Evolutionary conservation across 2,888 invertebrate species (phyloP), one percentile per base, ranked within the genome.

Genomic region (Andrena minutula): DNA sequence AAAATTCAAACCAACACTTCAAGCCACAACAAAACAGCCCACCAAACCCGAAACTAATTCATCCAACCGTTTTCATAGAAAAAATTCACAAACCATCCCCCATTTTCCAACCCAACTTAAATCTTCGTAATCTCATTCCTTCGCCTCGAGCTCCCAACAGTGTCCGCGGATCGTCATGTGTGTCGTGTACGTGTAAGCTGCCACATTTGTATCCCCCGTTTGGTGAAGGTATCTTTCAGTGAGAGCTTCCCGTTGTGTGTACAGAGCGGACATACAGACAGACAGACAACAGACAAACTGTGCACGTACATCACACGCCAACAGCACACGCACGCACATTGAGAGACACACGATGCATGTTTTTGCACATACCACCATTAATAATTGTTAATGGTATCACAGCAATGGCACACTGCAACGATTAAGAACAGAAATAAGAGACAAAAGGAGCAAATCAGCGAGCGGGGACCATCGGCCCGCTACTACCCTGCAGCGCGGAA

Each of bases 381-480:
- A 83, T 60, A 51, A 56, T 35, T 84, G 86, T 87, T 88, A 88
- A 89, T 83, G 87, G 74, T 64, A 79, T 90, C 89, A 92, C 92
- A 93, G 91, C 93, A 93, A 73, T 91, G 92, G 86, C 91, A 93
- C 92, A 93, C 91, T 91, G 93, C 92, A 90, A 91, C 89, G 88
- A 87, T 86, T 66, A 79, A 77, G 63, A 86, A 86, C 30, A 83
- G 41, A 82, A 75, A 82, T 49, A 68, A 71, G 28, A 84, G 76
- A 79, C 16, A 76, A 35, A 81, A 49, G 75, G 70, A 70, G 74
- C 72, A 74, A 68, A 75, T 58, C 63, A 49, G 61, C 66, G n/a
- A 64, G 69, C 7, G 35, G 66, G 66, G 41, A 69, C 32, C 26
- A 4, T 26, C 51, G 10, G 10, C 63, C 12, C 20, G 35, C 0